These are phyloP conservation scores for Choloepus hoffmanni DNA, from an alignment of 2,113 vertebrate species.

Conservation along the genomic window DNA sequence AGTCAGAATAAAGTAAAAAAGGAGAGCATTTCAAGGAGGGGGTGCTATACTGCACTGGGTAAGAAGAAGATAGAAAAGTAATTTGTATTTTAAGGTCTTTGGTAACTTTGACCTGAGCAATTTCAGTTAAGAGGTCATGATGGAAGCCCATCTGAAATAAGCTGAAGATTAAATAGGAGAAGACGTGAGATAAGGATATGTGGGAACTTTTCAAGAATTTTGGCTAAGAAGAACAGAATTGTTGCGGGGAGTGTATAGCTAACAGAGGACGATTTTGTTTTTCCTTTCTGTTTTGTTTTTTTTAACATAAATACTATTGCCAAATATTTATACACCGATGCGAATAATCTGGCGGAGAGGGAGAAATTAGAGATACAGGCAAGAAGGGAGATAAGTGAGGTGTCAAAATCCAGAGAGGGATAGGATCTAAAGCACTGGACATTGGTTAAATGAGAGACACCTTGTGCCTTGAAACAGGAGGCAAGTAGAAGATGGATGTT, in stretches of 20 bases:
- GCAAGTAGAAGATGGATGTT: too few relatives aligned
- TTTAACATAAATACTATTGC: background rate
- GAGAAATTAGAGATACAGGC: background rate
- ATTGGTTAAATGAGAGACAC: background rate
- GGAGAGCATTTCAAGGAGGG: background rate
- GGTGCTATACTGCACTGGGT: background rate
- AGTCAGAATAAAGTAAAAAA: background rate
- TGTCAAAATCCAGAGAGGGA: background rate
- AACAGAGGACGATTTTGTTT: background rate
- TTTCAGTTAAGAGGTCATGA: background rate
- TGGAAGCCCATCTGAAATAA: background rate
- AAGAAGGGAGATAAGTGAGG: background rate
- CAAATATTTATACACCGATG: background rate
- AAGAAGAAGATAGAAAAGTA: background rate
- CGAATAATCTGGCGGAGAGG: background rate
- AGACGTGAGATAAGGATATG: background rate
- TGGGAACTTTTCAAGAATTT: background rate
- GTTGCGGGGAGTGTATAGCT: background rate
- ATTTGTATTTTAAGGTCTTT: background rate
- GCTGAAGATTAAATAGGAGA: background rate
- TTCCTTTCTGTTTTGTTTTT: background rate
- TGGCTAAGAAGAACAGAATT: background rate
- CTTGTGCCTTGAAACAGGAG: background rate
- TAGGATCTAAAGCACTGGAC: background rate
- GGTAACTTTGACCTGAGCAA: background rate